Evolutionary conservation across 2,888 invertebrate genomes (phyloP).

Genomic region (Pristionchus mayeri): DNA sequence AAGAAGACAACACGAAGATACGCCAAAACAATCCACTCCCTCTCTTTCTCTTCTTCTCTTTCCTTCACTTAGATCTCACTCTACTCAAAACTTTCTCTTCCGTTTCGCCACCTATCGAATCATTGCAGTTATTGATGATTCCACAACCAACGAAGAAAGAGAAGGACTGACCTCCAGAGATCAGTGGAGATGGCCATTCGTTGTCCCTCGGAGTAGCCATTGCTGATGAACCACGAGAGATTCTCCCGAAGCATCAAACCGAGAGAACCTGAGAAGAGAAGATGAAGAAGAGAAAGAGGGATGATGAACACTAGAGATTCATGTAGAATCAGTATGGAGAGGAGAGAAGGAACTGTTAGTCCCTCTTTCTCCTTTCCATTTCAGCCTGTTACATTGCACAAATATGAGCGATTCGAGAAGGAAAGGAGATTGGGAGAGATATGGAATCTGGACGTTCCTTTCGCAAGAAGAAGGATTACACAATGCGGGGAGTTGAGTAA

Average conservation of each 20-base stretch:
- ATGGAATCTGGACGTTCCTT: background rate
- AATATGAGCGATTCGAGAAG: background rate
- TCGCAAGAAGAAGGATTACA: background rate
- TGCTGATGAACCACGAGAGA: slow-evolving; percentile 66
- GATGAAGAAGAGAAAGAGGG: background rate
- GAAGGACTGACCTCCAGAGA: slow-evolving; percentile 61
- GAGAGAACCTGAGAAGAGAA: slow-evolving; percentile 44
- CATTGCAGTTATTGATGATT: no score
- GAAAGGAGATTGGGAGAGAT: slow-evolving; percentile 2
- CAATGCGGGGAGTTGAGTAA: background rate
- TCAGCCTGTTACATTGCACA: slow-evolving; percentile 29
- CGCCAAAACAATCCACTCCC: slow-evolving; percentile 22
- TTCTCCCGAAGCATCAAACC: slow-evolving; percentile 63
- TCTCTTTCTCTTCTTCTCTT: slow-evolving; percentile 23
- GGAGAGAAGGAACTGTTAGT: slow-evolving; percentile 10
- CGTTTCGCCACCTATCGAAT: background rate
- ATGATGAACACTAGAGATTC: background rate
- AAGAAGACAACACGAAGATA: background rate
- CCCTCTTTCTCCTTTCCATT: slow-evolving; percentile 13
- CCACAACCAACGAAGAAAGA: no score
- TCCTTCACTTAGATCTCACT: slow-evolving; percentile 20
- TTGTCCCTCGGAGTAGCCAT: slow-evolving; percentile 69
- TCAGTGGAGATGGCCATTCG: slow-evolving; percentile 63
- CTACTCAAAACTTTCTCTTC: slow-evolving; percentile 6
- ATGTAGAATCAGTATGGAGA: background rate